Evolutionary conservation across 92 coral and sea anemone genomes (phyloP).

Genomic region (Porites rus): DNA sequence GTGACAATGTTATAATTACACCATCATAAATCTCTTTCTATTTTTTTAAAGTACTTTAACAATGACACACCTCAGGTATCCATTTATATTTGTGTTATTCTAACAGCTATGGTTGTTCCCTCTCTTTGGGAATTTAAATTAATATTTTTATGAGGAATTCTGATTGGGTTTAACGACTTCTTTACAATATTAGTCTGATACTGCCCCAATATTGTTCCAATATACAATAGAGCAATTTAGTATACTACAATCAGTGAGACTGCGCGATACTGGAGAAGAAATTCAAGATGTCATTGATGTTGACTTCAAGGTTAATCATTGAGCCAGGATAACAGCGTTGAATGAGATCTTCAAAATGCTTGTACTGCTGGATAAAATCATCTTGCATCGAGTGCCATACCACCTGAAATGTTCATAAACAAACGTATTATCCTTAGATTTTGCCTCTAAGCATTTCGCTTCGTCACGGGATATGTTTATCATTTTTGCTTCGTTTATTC

Average conservation of each 20-base stretch:
- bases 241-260: conserved; percentile 65
- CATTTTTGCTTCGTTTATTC: too few species aligned
- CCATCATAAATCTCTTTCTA: not conserved
- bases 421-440: too few species aligned
- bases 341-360: conserved; percentile 94
- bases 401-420: conserved; percentile 63
- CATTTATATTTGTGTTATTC: too few species aligned
- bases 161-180: not conserved
- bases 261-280: conserved; percentile 96
- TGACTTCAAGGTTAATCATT: conserved; percentile 92
- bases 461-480: too few species aligned
- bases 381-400: conserved; percentile 99
- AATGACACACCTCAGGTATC: not conserved
- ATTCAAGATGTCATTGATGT: conserved; percentile 81
- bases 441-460: too few species aligned
- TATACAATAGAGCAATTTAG: not conserved
- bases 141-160: too few species aligned
- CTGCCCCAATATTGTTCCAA: not conserved
- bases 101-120: too few species aligned
- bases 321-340: conserved; percentile 99
- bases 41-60: not conserved
- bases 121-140: too few species aligned
- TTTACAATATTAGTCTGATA: not conserved
- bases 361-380: conserved; percentile 94
- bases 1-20: not conserved